These are phyloP conservation scores for Tigriopus californicus DNA, from an alignment of 2,888 invertebrate genomes.

Conservation along the genomic window DNA sequence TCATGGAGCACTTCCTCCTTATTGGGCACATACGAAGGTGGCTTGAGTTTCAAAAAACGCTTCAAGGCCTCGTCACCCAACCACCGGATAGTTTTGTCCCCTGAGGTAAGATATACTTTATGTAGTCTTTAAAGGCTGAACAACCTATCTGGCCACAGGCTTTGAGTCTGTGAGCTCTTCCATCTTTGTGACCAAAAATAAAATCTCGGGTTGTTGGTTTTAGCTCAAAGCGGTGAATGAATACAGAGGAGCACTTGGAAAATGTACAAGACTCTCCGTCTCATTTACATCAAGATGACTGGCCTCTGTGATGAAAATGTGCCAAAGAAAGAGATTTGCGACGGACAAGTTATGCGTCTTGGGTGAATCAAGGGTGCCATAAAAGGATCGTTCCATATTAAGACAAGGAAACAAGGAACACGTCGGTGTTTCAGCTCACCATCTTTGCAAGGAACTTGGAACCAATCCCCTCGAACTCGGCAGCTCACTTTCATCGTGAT, in stretches of 20 bases:
- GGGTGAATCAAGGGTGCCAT: neutral
- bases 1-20: constrained; percentile 28
- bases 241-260: no score
- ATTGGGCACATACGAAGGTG: constrained; percentile 20
- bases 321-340: no score
- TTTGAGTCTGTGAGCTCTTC: no score
- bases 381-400: neutral
- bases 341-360: neutral
- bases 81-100: constrained; percentile 31
- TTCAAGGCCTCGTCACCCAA: constrained; percentile 34
- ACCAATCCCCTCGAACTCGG: constrained; percentile 37
- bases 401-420: neutral
- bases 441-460: constrained; percentile 36
- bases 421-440: constrained; percentile 23
- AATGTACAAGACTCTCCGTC: no score
- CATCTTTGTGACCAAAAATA: no score
- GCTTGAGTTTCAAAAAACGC: constrained; percentile 30
- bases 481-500: constrained; percentile 35
- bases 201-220: no score
- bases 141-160: no score
- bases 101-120: constrained; percentile 21
- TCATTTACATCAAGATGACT: no score
- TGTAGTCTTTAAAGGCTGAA: neutral
- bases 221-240: no score
- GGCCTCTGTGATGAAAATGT: no score